phyloP scores from a whole-genome alignment of 2,113 vertebrate species.

The Hippocampus comes region DNA sequence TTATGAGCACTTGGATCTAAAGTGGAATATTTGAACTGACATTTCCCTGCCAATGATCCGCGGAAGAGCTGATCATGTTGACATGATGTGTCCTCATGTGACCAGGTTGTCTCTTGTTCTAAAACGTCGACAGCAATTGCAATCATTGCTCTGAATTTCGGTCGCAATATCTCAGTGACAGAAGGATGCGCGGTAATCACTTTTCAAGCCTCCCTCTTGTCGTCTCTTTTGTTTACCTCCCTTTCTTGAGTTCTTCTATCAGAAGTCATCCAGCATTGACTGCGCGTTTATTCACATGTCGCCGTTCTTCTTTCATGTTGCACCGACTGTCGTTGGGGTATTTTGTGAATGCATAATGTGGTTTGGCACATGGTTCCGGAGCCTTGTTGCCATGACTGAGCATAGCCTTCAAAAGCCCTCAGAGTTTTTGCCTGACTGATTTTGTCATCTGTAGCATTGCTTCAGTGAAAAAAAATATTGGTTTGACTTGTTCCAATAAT shows the following conservation, averaged over 20 bases:
- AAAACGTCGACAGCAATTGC: not conserved
- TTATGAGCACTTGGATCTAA: too few species aligned
- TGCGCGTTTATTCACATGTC: not conserved
- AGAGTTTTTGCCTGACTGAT: not conserved
- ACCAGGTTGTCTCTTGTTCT: not conserved
- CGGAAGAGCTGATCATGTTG: not conserved
- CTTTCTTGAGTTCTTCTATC: not conserved
- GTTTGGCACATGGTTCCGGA: not conserved
- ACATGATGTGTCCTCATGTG: not conserved
- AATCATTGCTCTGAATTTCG: not conserved
- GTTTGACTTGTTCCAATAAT: not conserved
- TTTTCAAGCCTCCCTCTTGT: not conserved
- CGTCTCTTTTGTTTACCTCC: not conserved
- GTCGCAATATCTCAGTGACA: not conserved
- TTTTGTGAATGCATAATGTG: conserved; percentile 1
- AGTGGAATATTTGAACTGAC: too few species aligned
- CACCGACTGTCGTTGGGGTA: not conserved
- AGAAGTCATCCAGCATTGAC: not conserved
- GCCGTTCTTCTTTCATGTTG: not conserved
- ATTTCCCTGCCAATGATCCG: not conserved
- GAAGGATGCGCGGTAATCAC: not conserved
- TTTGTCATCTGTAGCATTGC: not conserved
- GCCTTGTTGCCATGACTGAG: not conserved
- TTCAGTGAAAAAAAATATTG: not conserved
- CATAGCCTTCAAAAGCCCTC: not conserved